These are phyloP conservation scores for Antheraea pernyi DNA, from an alignment of 1,140 invertebrate genomes.

Conservation along the genomic window DNA sequence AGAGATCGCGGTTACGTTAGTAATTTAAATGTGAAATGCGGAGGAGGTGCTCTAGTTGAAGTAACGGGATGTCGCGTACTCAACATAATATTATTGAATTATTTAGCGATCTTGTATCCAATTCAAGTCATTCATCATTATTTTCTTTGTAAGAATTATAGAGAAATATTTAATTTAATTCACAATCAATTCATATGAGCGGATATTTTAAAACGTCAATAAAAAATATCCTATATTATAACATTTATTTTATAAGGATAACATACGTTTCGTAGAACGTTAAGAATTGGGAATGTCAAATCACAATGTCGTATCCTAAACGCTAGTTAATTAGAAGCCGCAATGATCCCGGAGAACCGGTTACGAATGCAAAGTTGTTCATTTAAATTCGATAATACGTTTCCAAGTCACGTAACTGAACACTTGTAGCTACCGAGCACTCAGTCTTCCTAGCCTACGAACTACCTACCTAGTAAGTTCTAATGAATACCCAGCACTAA, in stretches of 20 bases:
- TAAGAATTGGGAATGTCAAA: conserved; percentile 25
- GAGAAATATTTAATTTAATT: neutral
- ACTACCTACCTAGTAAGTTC: neutral
- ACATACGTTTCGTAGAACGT: neutral
- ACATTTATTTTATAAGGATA: neutral
- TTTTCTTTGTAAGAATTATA: too few species aligned
- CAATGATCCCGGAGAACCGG: conserved; percentile 32
- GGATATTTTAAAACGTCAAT: neutral
- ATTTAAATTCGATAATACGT: conserved; percentile 49
- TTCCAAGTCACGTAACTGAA: conserved; percentile 51
- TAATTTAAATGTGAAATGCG: conserved; percentile 52
- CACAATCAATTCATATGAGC: neutral
- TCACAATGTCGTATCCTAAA: conserved; percentile 25
- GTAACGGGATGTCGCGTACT: conserved; percentile 51
- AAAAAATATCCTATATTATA: neutral
- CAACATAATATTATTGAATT: conserved; percentile 15
- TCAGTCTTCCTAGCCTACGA: neutral
- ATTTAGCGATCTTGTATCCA: conserved; percentile 42
- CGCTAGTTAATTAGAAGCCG: conserved; percentile 37
- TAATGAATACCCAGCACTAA: neutral
- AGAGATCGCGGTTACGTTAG: conserved; percentile 38
- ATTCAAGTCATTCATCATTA: conserved; percentile 6
- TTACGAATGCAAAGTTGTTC: conserved; percentile 32
- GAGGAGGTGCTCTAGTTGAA: conserved; percentile 62
- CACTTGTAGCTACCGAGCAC: conserved; percentile 25